Evolutionary conservation across 2,113 vertebrate genomes (phyloP).

Genomic region (Turdus rufiventris): DNA sequence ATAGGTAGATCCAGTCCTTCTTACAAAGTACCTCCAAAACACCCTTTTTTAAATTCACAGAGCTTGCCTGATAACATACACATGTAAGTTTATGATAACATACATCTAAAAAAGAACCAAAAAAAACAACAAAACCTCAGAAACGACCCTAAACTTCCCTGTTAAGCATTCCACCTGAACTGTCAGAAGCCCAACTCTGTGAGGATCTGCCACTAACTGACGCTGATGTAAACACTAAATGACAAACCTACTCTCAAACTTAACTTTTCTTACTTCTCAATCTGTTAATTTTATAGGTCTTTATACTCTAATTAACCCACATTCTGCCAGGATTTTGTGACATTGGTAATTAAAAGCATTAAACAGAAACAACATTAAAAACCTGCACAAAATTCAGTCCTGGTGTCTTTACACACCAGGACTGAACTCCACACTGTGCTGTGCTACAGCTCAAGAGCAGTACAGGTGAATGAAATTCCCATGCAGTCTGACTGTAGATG

Average conservation of each 20-base stretch:
- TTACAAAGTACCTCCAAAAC: background rate
- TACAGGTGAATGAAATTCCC: background rate
- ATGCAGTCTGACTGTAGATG: background rate
- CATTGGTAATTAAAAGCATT: background rate
- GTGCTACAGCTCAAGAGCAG: background rate
- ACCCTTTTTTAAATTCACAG: background rate
- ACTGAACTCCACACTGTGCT: background rate
- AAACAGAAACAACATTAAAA: background rate
- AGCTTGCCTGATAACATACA: background rate
- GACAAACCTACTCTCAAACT: background rate
- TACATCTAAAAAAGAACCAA: background rate
- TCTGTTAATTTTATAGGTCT: background rate
- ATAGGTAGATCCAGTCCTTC: background rate
- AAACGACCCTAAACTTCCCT: background rate
- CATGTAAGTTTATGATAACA: background rate
- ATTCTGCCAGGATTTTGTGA: background rate
- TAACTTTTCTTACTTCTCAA: background rate
- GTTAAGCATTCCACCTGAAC: background rate
- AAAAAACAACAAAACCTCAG: background rate
- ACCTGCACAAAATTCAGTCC: background rate
- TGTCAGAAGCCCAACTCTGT: background rate
- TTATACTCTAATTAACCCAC: background rate
- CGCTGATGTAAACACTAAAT: rapidly evolving
- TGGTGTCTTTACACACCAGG: background rate
- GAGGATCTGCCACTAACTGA: background rate